Evolutionary conservation across 1,140 invertebrate species (phyloP).

Genomic region (Phymastichus coffea): DNA sequence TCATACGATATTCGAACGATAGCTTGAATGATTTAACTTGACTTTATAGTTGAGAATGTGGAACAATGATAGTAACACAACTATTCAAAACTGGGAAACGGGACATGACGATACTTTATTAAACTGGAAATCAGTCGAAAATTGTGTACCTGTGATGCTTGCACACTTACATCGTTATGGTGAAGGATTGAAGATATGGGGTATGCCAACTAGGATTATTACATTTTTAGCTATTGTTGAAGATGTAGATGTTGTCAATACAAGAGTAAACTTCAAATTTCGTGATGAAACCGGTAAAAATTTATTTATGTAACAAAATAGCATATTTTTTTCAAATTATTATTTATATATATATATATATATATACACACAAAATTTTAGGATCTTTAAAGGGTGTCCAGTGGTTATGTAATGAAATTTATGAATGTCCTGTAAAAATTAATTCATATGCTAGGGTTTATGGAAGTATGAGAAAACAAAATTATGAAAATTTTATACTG

Average conservation of each 20-base stretch:
- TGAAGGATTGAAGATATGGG: constrained; percentile 35
- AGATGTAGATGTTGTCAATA: constrained; percentile 40
- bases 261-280: constrained; percentile 43
- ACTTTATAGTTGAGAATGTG: too few relatives aligned
- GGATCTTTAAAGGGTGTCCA: constrained; percentile 40
- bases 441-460: constrained; percentile 38
- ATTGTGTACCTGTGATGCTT: constrained; percentile 43
- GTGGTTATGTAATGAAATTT: constrained; percentile 41
- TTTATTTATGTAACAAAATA: neutral
- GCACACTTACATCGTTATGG: constrained; percentile 27
- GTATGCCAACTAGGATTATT: constrained; percentile 32
- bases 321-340: neutral
- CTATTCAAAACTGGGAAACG: too few relatives aligned
- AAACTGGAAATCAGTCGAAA: constrained; percentile 12
- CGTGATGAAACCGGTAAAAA: constrained; percentile 47
- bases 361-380: too few relatives aligned
- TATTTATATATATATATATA: too few relatives aligned
- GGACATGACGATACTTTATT: too few relatives aligned
- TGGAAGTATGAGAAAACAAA: constrained; percentile 41
- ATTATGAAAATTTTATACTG: constrained; percentile 35
- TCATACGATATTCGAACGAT: too few relatives aligned
- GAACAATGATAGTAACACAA: too few relatives aligned
- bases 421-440: constrained; percentile 14
- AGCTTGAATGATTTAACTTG: too few relatives aligned
- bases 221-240: constrained; percentile 37